These are phyloP conservation scores for Acanthosepion pharaonis DNA, from an alignment of 2,888 invertebrate species.

Conservation along the genomic window DNA sequence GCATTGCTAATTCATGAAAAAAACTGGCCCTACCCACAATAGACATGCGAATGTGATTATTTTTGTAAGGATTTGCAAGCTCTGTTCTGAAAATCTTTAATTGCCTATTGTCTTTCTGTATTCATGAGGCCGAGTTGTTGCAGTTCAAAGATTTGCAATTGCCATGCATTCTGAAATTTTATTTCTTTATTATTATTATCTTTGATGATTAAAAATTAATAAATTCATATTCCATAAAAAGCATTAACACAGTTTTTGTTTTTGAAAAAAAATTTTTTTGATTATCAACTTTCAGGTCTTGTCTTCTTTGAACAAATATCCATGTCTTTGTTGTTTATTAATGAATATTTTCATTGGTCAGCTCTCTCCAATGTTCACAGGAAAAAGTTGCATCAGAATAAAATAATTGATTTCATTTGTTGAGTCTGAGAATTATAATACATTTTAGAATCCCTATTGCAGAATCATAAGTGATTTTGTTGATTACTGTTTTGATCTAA, in stretches of 20 bases:
- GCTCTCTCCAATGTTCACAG: background rate
- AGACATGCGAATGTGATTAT: constrained; percentile 33
- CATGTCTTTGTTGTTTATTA: background rate
- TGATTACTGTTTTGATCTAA: too few relatives aligned
- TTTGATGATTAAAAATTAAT: too few relatives aligned
- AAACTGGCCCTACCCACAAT: background rate
- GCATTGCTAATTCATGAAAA: constrained; percentile 13
- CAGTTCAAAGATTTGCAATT: too few relatives aligned
- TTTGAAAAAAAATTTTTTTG: too few relatives aligned
- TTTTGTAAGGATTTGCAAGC: background rate
- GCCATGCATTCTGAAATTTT: too few relatives aligned
- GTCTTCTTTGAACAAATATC: background rate
- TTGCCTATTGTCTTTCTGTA: background rate
- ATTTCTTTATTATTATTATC: too few relatives aligned
- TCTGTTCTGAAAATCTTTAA: background rate
- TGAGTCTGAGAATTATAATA: too few relatives aligned
- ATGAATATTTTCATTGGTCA: background rate
- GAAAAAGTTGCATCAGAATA: background rate
- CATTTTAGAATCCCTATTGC: too few relatives aligned
- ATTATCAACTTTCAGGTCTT: background rate
- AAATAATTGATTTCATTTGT: too few relatives aligned
- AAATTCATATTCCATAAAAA: too few relatives aligned
- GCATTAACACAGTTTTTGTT: too few relatives aligned
- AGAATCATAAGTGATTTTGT: too few relatives aligned
- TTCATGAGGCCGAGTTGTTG: background rate